Evolutionary conservation across 2,888 invertebrate species (phyloP), one percentile per base, ranked within the genome.

Genomic region (Liopterus haemorrhoidalis): DNA sequence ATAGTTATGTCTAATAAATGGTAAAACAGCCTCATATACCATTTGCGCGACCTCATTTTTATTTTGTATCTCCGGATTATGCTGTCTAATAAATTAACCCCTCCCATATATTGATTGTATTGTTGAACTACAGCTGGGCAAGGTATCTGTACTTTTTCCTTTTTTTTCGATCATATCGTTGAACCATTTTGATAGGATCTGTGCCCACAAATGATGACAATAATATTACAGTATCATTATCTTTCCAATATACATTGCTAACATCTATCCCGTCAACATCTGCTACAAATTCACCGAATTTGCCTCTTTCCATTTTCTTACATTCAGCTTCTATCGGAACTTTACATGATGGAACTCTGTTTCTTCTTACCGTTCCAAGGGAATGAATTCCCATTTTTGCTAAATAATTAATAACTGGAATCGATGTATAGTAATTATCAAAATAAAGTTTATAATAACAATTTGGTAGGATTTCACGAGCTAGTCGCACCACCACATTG

Each of bases 161-260:
- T 56, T 24, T 39, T 15, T 31, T 46, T 48, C 25, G 45, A 50
- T 36, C 54, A 44, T 38, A 35, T 16, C 41, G 24, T 30, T 43
- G 31, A 4, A 46, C 47, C 22, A 12, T 11, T 16, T 19, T 11
- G n/a, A 35, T 48, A 21, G 49, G 43, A 27, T 60, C 55, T 52
- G 55, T 57, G 41, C 61, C 62, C 49, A 60, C 60, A 45, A 59
- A 63, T 27, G 62, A 59, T 42, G 63, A 63, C 49, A 59, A 52
- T 46, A 63, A 52, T 41, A 51, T 56, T 39, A 63, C 61, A 46
- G 54, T 57, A 49, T 62, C 64, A 41, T 61, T 64, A 48, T 64
- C 63, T 52, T 63, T 63, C 62, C 63, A 64, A 24, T 49, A 33
- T 14, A 36, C 54, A 53, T 55, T 55, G 47, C 50, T 31, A 5